A percentile compares a stretch with the other conserved stretches of the same genome.
Evolutionary conservation across 2,888 invertebrate genomes (phyloP).

Genomic region (Acanthopleura granulata): DNA sequence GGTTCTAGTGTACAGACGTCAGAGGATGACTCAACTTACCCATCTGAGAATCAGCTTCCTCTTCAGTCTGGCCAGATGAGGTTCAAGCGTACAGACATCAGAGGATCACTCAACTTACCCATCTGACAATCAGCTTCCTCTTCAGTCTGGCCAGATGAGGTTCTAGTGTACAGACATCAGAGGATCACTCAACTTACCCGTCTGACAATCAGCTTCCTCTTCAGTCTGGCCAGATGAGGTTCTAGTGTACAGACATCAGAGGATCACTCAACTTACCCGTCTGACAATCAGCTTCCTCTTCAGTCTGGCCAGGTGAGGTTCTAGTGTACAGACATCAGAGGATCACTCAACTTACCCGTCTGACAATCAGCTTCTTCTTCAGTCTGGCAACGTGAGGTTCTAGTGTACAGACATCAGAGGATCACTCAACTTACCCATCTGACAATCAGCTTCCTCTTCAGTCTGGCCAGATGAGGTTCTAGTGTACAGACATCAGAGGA

Average conservation of each 20-base stretch:
- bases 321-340: constrained; percentile 34
- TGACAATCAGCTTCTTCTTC: constrained; percentile 75
- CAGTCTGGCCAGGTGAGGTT: constrained; percentile 69
- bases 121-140: constrained; percentile 75
- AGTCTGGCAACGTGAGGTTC: constrained; percentile 70
- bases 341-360: not conserved
- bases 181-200: constrained; percentile 57
- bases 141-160: constrained; percentile 71
- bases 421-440: constrained; percentile 27
- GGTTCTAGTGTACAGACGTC: constrained; percentile 43
- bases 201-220: constrained; percentile 75
- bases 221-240: constrained; percentile 70
- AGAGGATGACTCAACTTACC: constrained; percentile 38
- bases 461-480: constrained; percentile 67
- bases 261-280: constrained; percentile 57
- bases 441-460: constrained; percentile 75
- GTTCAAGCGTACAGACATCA: constrained; percentile 40
- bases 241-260: constrained; percentile 38
- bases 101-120: constrained; percentile 50
- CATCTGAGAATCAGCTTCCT: constrained; percentile 75
- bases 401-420: constrained; percentile 32
- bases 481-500: constrained; percentile 42
- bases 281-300: constrained; percentile 76
- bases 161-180: constrained; percentile 38
- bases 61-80: constrained; percentile 71